Conservation (phyloP, 2,888 invertebrate genomes). For the Ectemnius continuus region DNA sequence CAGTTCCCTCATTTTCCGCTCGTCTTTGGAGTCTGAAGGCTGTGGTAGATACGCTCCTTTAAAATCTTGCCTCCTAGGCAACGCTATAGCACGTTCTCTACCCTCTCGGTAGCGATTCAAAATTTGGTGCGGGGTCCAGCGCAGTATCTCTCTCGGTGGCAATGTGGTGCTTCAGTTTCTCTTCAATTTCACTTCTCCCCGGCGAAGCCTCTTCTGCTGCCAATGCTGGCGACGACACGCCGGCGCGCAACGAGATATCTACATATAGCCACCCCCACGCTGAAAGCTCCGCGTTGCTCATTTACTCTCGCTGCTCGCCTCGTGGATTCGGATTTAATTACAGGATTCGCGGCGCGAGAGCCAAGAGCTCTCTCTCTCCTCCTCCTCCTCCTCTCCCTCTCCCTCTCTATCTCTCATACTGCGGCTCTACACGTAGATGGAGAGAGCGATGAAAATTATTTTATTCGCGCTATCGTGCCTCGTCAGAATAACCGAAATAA, state of each 20-base stretch:
- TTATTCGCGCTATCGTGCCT: constrained; percentile 30
- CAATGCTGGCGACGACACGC: constrained; percentile 45
- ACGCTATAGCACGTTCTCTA: background rate
- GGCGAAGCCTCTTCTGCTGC: constrained; percentile 32
- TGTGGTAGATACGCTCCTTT: background rate
- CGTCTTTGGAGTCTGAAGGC: background rate
- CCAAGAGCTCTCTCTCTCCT: too few species aligned
- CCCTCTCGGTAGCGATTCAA: background rate
- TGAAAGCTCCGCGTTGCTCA: constrained; percentile 52
- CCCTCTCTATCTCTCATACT: constrained; percentile 28
- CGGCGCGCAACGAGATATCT: constrained; percentile 19
- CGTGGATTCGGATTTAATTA: constrained; percentile 63
- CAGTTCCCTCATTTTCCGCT: background rate
- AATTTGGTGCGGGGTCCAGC: background rate
- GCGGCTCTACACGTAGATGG: constrained; percentile 14
- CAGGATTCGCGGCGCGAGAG: constrained; percentile 43
- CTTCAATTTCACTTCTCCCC: constrained; percentile 25
- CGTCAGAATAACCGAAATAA: constrained; percentile 6
- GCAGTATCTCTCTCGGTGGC: constrained; percentile 1
- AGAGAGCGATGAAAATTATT: constrained; percentile 43
- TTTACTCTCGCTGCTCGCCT: constrained; percentile 57
- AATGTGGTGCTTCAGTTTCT: constrained; percentile 22
- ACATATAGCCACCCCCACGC: constrained; percentile 14
- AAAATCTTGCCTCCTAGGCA: background rate
- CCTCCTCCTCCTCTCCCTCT: too few species aligned